phyloP scores from a whole-genome alignment of 2,113 vertebrate genomes.

The Eretmochelys imbricata region DNA sequence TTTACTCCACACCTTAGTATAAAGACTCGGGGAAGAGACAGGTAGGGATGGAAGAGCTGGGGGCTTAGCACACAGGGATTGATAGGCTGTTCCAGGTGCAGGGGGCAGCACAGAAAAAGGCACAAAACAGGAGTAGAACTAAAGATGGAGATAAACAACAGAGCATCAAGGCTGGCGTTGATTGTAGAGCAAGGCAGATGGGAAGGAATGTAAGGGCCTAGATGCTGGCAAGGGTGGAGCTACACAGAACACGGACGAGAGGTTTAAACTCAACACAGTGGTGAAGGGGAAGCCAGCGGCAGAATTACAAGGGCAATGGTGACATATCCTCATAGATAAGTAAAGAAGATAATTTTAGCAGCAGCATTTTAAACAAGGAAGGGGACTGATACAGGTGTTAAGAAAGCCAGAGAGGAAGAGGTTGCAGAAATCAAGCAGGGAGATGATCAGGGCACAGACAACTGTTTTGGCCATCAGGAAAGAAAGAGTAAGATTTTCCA shows the following conservation, averaged over 20 bases:
- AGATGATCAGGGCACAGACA: neutral
- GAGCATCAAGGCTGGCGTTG: no score
- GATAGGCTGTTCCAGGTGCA: neutral
- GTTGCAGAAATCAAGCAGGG: neutral
- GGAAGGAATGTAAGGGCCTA: neutral
- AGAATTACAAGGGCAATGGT: neutral
- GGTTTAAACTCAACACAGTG: neutral
- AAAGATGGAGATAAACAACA: neutral
- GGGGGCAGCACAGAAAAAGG: neutral
- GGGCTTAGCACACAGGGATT: neutral
- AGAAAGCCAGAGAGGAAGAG: neutral
- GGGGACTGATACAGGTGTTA: neutral
- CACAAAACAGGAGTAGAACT: neutral
- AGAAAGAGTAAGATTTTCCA: neutral
- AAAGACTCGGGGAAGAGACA: neutral
- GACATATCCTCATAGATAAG: neutral
- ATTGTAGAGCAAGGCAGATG: neutral
- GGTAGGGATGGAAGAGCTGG: neutral
- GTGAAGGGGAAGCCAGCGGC: neutral
- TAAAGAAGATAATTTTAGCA: neutral
- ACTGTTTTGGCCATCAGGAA: neutral
- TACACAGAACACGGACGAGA: neutral
- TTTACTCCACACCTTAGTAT: neutral
- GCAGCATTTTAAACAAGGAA: neutral
- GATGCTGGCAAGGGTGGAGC: no score